A percentile compares a stretch with the other conserved stretches of the same genome.
phyloP scores from a whole-genome alignment of 2,797 vertebrate species.

The Dryobates pubescens region DNA sequence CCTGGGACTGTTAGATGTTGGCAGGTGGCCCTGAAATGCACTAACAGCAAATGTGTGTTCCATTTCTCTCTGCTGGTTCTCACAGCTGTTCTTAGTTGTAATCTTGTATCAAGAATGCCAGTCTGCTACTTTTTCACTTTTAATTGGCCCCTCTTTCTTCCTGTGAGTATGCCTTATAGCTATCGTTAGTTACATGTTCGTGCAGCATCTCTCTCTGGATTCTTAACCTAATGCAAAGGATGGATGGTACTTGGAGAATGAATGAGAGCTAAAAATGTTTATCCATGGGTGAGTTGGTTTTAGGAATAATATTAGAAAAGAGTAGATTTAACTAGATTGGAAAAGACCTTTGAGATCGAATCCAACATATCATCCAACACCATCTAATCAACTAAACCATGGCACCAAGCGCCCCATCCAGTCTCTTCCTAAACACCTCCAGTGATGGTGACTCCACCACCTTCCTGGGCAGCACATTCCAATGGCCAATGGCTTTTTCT shows the following conservation, averaged over 20 bases:
- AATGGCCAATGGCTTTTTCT: too few relatives aligned
- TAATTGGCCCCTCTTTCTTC: background rate
- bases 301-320: too few relatives aligned
- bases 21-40: background rate
- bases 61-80: background rate
- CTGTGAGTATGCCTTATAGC: background rate
- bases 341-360: too few relatives aligned
- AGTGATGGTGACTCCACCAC: too few relatives aligned
- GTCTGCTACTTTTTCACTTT: constrained; percentile 1
- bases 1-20: background rate
- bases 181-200: constrained; percentile 35
- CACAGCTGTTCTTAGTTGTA: constrained; percentile 20
- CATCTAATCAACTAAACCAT: too few relatives aligned
- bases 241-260: background rate
- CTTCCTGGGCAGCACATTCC: too few relatives aligned
- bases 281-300: too few relatives aligned
- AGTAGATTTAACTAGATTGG: too few relatives aligned
- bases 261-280: background rate
- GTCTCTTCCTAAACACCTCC: too few relatives aligned
- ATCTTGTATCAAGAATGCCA: background rate
- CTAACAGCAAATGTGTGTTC: background rate
- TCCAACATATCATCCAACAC: too few relatives aligned
- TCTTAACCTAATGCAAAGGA: background rate
- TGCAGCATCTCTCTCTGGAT: background rate
- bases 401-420: too few relatives aligned